Conservation (phyloP, 2,888 invertebrate genomes). For the Aphodius granarius region DNA sequence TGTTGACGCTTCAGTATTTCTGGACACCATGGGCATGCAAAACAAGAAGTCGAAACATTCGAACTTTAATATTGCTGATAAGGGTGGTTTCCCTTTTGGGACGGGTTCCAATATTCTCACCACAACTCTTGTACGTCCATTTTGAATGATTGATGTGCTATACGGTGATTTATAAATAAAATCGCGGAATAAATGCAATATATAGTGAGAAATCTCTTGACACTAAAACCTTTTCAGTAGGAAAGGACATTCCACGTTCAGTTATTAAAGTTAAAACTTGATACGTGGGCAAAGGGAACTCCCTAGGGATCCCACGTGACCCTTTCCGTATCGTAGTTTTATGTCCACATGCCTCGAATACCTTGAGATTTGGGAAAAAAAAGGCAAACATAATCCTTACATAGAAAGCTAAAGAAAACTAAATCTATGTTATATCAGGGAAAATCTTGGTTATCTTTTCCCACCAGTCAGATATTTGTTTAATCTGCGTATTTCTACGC, state of each 20-base stretch:
- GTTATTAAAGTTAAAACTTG: background rate
- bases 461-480: too few relatives aligned
- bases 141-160: too few relatives aligned
- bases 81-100: background rate
- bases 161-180: too few relatives aligned
- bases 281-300: background rate
- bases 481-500: too few relatives aligned
- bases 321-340: background rate
- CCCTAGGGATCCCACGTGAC: background rate
- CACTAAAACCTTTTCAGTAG: background rate
- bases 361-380: background rate
- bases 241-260: background rate
- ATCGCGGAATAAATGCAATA: too few relatives aligned
- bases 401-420: too few relatives aligned
- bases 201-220: background rate
- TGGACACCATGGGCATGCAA: background rate
- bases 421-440: too few relatives aligned
- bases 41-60: background rate
- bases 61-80: background rate
- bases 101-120: background rate
- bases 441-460: too few relatives aligned
- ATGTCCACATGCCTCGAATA: background rate
- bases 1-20: background rate
- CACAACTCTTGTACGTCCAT: too few relatives aligned
- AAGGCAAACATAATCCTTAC: background rate